Conservation (phyloP, 2,797 vertebrate species). For the Hydrolagus colliei region DNA sequence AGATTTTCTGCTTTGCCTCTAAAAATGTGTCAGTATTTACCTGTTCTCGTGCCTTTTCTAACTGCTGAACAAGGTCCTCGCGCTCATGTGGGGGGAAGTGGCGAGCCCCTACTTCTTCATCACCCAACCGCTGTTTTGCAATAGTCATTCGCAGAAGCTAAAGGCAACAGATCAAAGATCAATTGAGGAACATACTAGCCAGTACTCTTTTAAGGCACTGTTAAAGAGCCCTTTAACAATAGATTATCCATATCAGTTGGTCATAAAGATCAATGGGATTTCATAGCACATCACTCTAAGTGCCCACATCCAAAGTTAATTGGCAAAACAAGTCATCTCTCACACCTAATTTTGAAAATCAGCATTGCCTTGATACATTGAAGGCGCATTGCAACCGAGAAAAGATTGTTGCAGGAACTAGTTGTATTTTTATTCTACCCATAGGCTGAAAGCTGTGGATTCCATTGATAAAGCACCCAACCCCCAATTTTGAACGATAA, state of each 20-base stretch:
- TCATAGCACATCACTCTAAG: background rate
- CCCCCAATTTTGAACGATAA: too few relatives aligned
- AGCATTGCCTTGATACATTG: background rate
- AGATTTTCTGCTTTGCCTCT: too few relatives aligned
- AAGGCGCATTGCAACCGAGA: too few relatives aligned
- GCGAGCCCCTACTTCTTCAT: conserved; percentile 81
- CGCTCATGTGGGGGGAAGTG: conserved; percentile 91
- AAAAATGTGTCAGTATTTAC: conserved; percentile 47
- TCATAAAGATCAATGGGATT: conserved; percentile 11
- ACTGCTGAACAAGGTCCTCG: conserved; percentile 83
- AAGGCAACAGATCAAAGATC: background rate
- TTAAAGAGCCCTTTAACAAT: background rate
- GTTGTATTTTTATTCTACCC: background rate
- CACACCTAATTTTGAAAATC: background rate
- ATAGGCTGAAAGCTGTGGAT: too few relatives aligned
- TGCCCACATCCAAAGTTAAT: background rate
- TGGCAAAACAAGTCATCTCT: background rate
- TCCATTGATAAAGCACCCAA: background rate
- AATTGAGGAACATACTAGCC: too few relatives aligned
- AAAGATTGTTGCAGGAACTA: background rate
- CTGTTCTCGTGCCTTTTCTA: conserved; percentile 83
- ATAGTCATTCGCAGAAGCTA: conserved; percentile 96
- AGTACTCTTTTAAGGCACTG: background rate
- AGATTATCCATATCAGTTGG: background rate
- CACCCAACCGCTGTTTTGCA: conserved; percentile 88